A percentile compares a stretch with the other conserved stretches of the same genome.
Conservation (phyloP, 2,888 invertebrate genomes). For the Tenthredo distinguenda region DNA sequence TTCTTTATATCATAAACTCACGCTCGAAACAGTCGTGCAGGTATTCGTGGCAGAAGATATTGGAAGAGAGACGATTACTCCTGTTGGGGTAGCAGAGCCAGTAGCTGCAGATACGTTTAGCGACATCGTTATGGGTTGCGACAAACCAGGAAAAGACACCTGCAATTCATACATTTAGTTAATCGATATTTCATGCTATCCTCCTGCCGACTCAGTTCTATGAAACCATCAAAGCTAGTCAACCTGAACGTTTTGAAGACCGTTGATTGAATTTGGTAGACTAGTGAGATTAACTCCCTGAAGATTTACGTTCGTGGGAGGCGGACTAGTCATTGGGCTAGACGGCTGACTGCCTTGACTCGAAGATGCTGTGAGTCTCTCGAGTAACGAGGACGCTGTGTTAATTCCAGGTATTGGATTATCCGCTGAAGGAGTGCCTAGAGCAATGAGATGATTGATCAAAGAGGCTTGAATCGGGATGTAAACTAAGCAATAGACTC, state of each 20-base stretch:
- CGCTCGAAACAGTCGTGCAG: conserved; percentile 76
- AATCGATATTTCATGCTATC: background rate
- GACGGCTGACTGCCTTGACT: conserved; percentile 76
- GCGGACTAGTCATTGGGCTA: conserved; percentile 83
- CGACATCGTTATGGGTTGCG: conserved; percentile 91
- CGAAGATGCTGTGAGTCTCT: conserved; percentile 79
- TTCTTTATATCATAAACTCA: conserved; percentile 63
- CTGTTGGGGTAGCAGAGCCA: conserved; percentile 79
- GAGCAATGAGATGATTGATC: background rate
- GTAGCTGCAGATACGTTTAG: conserved; percentile 86
- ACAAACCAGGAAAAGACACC: conserved; percentile 90
- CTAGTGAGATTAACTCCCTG: conserved; percentile 88
- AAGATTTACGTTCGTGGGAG: conserved; percentile 80
- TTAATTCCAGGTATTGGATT: conserved; percentile 81
- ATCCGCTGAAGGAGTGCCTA: conserved; percentile 82
- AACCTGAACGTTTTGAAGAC: conserved; percentile 88
- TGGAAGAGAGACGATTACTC: conserved; percentile 86
- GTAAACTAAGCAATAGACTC: background rate
- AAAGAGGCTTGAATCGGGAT: background rate
- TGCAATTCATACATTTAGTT: conserved; percentile 60
- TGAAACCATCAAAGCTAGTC: background rate
- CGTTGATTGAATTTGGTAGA: conserved; percentile 83
- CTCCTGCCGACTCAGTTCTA: background rate
- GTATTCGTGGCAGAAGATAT: conserved; percentile 78
- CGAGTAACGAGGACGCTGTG: conserved; percentile 79